Evolutionary conservation across 2,113 vertebrate species (phyloP), one percentile per base, ranked within the genome.

Genomic region (Aldabrachelys gigantea): DNA sequence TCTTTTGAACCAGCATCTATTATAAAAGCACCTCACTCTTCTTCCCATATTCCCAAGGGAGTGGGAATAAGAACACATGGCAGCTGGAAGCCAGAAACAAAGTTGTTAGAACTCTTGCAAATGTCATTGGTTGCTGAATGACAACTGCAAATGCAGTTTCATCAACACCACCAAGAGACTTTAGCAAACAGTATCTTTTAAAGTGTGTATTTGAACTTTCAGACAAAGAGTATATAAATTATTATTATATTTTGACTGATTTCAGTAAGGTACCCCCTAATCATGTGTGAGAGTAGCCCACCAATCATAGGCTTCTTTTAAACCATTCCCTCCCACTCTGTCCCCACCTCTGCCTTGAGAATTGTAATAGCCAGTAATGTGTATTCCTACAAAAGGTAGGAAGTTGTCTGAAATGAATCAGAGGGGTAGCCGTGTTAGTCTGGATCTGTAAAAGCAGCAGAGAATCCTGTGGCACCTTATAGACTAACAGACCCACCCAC

Each of bases 1-100:
- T 95, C 89, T 96, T 95, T 96, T 95, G 76, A 98, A 91, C 88
- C 57, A 38, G 93, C 82, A 80, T 94, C 96, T 95, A 92, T 92
- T 88, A 84, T 17, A 47, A 92, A 95, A 95, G 94, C 89, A 85
- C 87, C 82, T 90, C 65, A 94, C 82, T 54, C 76, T 53, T 54
- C 82, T 92, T 94, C 88, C 93, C 89, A 57, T 52, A 80, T 92
- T 94, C 38, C 84, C 89, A 89, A 82, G 76, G 38, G 80, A 96
- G 92, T 24, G 50, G 81, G 83, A 59, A 88, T 41, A 83, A 49
- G 84, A 96, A 80, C 91, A 82, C 89, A 83, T 88, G 85, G 93
- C 89, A 97, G 89, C 87, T 95, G 88, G 78, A 50, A 95, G 82
- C 38, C 93, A 97, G 91, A 91, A 80, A 50, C 50, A 25, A 91